Percentiles rank a stretch among this genome's conserved stretches.
Conservation (phyloP, 2,888 invertebrate genomes). For the Patella ulyssiponensis region DNA sequence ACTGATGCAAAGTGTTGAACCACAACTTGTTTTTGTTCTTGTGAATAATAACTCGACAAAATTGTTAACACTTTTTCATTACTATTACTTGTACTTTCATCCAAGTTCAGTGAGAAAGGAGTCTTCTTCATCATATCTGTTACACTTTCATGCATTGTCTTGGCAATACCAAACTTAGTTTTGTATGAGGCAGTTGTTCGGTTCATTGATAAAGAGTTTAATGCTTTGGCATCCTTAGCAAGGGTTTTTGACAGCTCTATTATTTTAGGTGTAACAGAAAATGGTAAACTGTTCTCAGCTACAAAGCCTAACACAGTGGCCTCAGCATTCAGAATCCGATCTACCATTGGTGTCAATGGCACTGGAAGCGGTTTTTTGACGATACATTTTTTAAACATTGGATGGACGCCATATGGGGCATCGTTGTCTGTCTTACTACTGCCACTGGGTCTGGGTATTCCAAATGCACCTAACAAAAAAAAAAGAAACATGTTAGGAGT, state of each 20-base stretch:
- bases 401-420: too few species aligned
- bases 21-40: conserved; percentile 23
- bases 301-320: conserved; percentile 29
- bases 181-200: conserved; percentile 37
- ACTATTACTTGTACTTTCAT: conserved; percentile 32
- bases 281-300: conserved; percentile 34
- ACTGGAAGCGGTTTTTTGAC: neutral
- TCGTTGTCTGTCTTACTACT: too few species aligned
- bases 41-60: conserved; percentile 32
- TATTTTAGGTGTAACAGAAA: conserved; percentile 30
- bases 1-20: conserved; percentile 37
- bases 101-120: conserved; percentile 35
- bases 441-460: too few species aligned
- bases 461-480: too few species aligned
- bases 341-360: conserved; percentile 30
- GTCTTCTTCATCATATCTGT: conserved; percentile 12
- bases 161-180: conserved; percentile 29
- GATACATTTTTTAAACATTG: too few species aligned
- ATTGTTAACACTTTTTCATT: conserved; percentile 33
- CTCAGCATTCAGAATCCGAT: conserved; percentile 29
- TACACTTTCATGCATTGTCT: conserved; percentile 20
- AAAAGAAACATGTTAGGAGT: too few species aligned
- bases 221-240: conserved; percentile 33
- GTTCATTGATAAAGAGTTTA: conserved; percentile 33
- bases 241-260: conserved; percentile 36